Base-by-base conservation (phyloP, 2,888 invertebrate genomes). In the Zeuzera pyrina region DNA sequence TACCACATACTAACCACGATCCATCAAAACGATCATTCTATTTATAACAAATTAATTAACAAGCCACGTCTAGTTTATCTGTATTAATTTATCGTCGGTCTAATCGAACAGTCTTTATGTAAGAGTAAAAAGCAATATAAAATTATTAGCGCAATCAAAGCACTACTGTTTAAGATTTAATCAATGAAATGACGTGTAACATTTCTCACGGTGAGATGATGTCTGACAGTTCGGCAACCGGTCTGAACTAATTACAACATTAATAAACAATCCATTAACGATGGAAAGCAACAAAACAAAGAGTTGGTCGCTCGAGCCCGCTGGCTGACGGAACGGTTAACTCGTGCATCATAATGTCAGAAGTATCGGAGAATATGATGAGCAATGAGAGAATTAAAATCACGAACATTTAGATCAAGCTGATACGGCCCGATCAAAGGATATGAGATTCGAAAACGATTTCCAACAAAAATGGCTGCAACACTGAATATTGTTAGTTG, bases 211-310 rank as follows among this genome's bases (percentile, higher is more conserved):
- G 31, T n/a, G 29, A 28, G 35, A 31, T 15, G 32, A 15, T 31
- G 36, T 30, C 35, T 30, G 36, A 21, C 26, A 27, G 34, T 27
- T 12, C 16, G 27, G 16, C 23, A 23, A 31, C 39, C 39, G 41
- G 42, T 49, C 40, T 31, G 36, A 42, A 41, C 47, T 64, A 67
- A 70, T 68, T 63, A 64, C 57, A 63, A 62, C 59, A 60, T 63
- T 67, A 64, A 64, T 69, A 69, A 66, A 63, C 61, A 61, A 63
- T 59, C 60, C 59, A 67, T 70, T 69, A 61, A 52, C 50, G 51
- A 51, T 44, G 45, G 23, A 23, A 33, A 32, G 28, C 39, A 57
- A 57, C 47, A 52, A 45, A 47, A 45, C 42, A 40, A 45, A 41
- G 36, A 39, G 37, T 30, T n/a, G n/a, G n/a, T n/a, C n/a, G n/a